These are phyloP conservation scores for Phorcus lineatus DNA, from an alignment of 2,888 invertebrate species.

Conservation along the genomic window DNA sequence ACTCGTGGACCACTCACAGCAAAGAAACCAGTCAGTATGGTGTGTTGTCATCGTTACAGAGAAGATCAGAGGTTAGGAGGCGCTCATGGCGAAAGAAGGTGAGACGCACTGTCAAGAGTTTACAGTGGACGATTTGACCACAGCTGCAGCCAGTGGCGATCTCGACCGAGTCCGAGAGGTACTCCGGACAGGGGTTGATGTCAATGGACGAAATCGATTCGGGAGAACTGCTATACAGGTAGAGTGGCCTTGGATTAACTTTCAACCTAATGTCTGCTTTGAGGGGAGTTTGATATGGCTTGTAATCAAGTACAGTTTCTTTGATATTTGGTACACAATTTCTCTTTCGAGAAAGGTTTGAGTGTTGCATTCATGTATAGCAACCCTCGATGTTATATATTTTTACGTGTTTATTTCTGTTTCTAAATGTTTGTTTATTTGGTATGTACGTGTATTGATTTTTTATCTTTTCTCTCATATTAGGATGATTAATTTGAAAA, in stretches of 20 bases:
- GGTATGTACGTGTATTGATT: no score
- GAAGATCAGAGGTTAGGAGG: background rate
- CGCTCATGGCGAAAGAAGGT: background rate
- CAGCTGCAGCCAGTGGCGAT: slow-evolving; percentile 35
- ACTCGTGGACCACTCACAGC: background rate
- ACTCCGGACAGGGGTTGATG: slow-evolving; percentile 26
- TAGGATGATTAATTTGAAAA: no score
- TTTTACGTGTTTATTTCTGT: no score
- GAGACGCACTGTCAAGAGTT: background rate
- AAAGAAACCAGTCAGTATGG: background rate
- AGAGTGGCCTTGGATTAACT: background rate
- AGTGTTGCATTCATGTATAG: no score
- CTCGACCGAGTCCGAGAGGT: slow-evolving; percentile 20
- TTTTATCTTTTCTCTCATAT: no score
- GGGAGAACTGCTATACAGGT: slow-evolving; percentile 36
- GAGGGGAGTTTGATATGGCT: background rate
- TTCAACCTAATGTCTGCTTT: background rate
- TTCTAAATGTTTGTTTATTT: no score
- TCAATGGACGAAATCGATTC: slow-evolving; percentile 30
- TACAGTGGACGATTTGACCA: slow-evolving; percentile 31
- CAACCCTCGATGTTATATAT: no score
- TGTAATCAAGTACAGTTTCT: no score
- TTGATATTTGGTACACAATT: no score
- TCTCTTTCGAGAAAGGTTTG: no score
- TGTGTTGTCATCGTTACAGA: background rate